phyloP scores from a whole-genome alignment of 2,113 vertebrate genomes.

The Nettapus auritus region DNA sequence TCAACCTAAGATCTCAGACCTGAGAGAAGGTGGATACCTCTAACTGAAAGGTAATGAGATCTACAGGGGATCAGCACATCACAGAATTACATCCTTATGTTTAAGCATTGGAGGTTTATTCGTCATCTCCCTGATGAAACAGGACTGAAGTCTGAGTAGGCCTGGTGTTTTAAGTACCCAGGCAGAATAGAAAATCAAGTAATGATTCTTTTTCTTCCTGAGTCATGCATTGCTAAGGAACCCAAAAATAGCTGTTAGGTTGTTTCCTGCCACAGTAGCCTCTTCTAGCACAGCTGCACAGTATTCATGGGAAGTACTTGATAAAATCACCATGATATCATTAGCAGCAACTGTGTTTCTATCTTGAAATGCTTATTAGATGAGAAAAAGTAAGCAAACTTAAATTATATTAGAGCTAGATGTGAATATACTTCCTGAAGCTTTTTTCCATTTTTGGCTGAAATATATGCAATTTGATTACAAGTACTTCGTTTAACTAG shows the following conservation, averaged over 20 bases:
- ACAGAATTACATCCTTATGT: background rate
- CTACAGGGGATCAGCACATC: background rate
- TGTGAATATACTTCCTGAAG: background rate
- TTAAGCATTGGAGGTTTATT: background rate
- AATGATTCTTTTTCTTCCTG: slow-evolving; percentile 53
- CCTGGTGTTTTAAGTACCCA: slow-evolving; percentile 21
- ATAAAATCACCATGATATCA: slow-evolving; percentile 39
- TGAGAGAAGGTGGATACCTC: background rate
- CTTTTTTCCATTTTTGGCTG: background rate
- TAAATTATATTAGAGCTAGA: background rate
- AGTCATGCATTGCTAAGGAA: slow-evolving; percentile 28
- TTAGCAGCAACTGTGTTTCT: slow-evolving; percentile 18
- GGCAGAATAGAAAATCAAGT: slow-evolving; percentile 61
- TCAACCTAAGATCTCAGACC: background rate
- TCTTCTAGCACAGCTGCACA: slow-evolving; percentile 54
- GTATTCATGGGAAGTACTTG: slow-evolving; percentile 31
- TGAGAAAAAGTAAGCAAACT: background rate
- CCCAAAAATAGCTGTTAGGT: slow-evolving; percentile 18
- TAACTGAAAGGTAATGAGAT: slow-evolving; percentile 29
- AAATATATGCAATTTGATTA: background rate
- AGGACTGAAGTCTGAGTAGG: slow-evolving; percentile 15
- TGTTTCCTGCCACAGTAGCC: slow-evolving; percentile 39
- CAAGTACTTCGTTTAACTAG: background rate
- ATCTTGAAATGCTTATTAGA: slow-evolving; percentile 2
- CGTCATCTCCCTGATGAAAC: slow-evolving; percentile 6